Percentiles rank a stretch among this genome's conserved stretches.
These are phyloP conservation scores for Lepidonotus clava DNA, from an alignment of 2,888 invertebrate species.

Conservation along the genomic window DNA sequence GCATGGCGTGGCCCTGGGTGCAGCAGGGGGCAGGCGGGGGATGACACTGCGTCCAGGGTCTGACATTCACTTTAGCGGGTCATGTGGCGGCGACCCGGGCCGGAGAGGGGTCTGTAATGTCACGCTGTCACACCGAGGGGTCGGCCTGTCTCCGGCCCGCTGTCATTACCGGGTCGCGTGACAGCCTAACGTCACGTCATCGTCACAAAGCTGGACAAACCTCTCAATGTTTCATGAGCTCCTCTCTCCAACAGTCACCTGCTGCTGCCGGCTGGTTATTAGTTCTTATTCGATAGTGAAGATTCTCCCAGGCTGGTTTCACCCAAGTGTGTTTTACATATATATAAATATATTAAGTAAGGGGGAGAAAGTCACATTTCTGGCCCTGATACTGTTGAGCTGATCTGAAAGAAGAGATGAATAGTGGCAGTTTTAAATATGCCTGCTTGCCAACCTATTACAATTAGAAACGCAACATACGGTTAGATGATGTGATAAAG, in stretches of 20 bases:
- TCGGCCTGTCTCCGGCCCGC: background rate
- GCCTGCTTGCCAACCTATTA: too few species aligned
- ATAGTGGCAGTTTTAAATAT: too few species aligned
- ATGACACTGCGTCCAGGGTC: slow-evolving; percentile 32
- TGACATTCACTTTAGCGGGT: slow-evolving; percentile 54
- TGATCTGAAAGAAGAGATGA: too few species aligned
- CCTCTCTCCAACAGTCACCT: background rate
- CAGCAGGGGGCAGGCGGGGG: background rate
- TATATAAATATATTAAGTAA: too few species aligned
- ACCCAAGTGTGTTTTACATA: too few species aligned
- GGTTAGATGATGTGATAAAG: too few species aligned
- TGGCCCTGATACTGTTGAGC: too few species aligned
- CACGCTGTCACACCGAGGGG: background rate
- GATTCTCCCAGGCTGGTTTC: too few species aligned
- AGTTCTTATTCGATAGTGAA: too few species aligned
- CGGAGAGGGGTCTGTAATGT: background rate
- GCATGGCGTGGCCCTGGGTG: background rate
- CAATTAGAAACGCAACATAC: too few species aligned
- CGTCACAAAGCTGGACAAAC: background rate
- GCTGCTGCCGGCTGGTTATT: background rate
- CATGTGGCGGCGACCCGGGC: background rate
- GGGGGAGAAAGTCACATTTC: too few species aligned
- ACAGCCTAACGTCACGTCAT: background rate
- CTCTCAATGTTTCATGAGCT: background rate
- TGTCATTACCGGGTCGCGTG: slow-evolving; percentile 23